phyloP scores from a whole-genome alignment of 2,888 invertebrate genomes.

The Hirtodrosophila trivittata region DNA sequence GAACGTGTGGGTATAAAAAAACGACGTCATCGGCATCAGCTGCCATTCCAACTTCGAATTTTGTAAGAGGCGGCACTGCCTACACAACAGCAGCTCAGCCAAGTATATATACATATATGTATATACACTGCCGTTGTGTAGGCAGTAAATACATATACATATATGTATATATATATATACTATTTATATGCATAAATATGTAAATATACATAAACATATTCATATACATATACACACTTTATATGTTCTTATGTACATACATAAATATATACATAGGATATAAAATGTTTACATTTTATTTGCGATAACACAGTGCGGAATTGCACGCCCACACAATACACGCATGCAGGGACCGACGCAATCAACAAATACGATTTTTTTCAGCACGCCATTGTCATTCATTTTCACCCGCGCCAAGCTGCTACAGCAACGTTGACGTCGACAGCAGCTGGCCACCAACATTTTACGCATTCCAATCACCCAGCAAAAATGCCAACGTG shows the following conservation, averaged over 20 bases:
- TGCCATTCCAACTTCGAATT: too few relatives aligned
- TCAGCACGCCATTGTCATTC: conserved; percentile 68
- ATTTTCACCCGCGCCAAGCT: conserved; percentile 50
- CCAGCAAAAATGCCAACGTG: conserved; percentile 58
- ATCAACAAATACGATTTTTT: conserved; percentile 39
- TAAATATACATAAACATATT: conserved; percentile 6
- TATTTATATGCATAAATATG: conserved; percentile 36
- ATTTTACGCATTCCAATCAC: conserved; percentile 79
- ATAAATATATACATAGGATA: conserved; percentile 8
- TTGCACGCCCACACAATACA: conserved; percentile 65
- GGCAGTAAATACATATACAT: too few relatives aligned
- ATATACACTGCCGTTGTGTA: too few relatives aligned
- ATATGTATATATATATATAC: too few relatives aligned
- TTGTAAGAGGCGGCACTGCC: too few relatives aligned
- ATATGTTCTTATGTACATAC: not conserved
- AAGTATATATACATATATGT: too few relatives aligned
- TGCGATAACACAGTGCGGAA: conserved; percentile 69
- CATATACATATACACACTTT: conserved; percentile 11
- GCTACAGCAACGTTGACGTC: conserved; percentile 11
- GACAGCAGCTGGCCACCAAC: conserved; percentile 28
- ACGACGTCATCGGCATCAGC: too few relatives aligned
- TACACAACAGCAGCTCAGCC: too few relatives aligned
- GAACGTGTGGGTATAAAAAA: too few relatives aligned
- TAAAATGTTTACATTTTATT: conserved; percentile 60
- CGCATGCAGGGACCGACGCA: conserved; percentile 42